phyloP scores from a whole-genome alignment of 92 coral and sea anemone species.

The Phenganax marumi region DNA sequence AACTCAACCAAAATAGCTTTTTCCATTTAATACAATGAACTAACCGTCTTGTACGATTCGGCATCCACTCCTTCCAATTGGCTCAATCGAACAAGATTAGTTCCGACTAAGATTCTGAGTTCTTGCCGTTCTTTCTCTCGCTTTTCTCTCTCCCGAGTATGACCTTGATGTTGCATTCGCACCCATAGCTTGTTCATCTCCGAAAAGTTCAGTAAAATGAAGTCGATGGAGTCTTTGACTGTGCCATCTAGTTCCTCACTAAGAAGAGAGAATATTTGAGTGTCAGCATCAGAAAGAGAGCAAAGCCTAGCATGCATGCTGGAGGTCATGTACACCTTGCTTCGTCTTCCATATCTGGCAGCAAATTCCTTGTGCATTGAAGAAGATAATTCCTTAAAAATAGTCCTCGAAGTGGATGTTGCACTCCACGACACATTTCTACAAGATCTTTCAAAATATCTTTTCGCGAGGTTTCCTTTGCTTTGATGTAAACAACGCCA shows the following conservation, averaged over 20 bases:
- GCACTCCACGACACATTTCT: slow-evolving; percentile 98
- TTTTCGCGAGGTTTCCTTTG: slow-evolving; percentile 86
- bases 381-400: slow-evolving; percentile 86
- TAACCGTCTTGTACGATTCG: slow-evolving; percentile 67
- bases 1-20: background rate
- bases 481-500: slow-evolving; percentile 94
- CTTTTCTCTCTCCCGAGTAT: slow-evolving; percentile 81
- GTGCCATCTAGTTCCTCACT: slow-evolving; percentile 77
- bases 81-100: slow-evolving; percentile 92
- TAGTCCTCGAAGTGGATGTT: slow-evolving; percentile 92
- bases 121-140: slow-evolving; percentile 93
- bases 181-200: slow-evolving; percentile 99
- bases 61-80: slow-evolving; percentile 92
- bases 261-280: background rate
- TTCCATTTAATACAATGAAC: slow-evolving; percentile 14
- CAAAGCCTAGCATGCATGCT: background rate
- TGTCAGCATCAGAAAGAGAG: background rate
- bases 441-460: slow-evolving; percentile 94
- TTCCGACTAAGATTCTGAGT: slow-evolving; percentile 90
- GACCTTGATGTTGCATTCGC: slow-evolving; percentile 97
- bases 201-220: slow-evolving; percentile 84
- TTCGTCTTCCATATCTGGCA: slow-evolving; percentile 81
- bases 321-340: slow-evolving; percentile 44
- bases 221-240: slow-evolving; percentile 86
- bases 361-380: slow-evolving; percentile 85